These are phyloP conservation scores for Megamerina dolium DNA, from an alignment of 2,888 invertebrate species.

Conservation along the genomic window DNA sequence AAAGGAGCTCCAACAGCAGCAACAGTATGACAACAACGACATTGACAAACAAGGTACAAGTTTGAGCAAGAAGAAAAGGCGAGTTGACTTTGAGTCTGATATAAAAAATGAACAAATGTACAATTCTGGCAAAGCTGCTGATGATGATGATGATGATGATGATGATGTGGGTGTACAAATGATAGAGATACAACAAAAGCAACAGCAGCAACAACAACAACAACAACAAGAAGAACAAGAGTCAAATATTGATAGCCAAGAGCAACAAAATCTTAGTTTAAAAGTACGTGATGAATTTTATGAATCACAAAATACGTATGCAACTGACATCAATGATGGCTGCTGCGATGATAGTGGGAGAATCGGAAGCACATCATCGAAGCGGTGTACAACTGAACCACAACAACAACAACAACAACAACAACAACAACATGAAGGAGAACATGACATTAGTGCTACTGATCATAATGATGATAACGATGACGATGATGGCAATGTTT, in stretches of 20 bases:
- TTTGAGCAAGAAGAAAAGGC: background rate
- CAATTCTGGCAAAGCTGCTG: conserved; percentile 3
- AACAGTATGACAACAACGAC: background rate
- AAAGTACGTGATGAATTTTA: conserved; percentile 29
- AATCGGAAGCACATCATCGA: conserved; percentile 25
- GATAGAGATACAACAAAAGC: no score
- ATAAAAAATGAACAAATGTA: conserved; percentile 13
- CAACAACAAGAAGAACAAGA: conserved; percentile 7
- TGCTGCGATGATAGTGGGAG: no score
- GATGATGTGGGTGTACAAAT: no score
- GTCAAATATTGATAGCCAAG: conserved; percentile 2
- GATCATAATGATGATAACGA: no score
- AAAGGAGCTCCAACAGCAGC: background rate
- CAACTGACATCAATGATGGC: no score
- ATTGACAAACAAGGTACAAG: conserved; percentile 14
- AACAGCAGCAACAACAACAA: conserved; percentile 1
- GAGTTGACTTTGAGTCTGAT: no score
- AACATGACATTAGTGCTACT: background rate
- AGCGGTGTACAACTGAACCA: conserved; percentile 1
- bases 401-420: background rate
- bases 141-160: no score
- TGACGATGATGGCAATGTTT: no score
- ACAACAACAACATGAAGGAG: background rate
- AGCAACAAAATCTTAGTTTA: conserved; percentile 16
- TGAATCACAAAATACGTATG: conserved; percentile 16